Conservation (phyloP, 1,140 invertebrate species). For the fruit fly (Drosophila melanogaster) region DNA sequence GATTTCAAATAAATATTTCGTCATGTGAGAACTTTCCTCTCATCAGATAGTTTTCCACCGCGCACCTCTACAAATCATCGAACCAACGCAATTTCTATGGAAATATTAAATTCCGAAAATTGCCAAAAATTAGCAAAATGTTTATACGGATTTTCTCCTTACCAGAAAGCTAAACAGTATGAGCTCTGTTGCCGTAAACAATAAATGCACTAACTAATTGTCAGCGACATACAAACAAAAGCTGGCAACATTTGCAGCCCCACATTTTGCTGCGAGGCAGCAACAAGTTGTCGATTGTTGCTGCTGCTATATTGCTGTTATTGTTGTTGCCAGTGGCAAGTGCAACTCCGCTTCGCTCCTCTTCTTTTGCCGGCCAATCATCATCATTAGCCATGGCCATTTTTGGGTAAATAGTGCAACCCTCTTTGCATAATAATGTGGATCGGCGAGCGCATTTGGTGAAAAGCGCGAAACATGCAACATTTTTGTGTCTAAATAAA, state of each 20-base stretch:
- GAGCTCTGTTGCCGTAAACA: conserved; percentile 21
- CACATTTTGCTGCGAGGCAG: neutral
- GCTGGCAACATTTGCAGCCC: conserved; percentile 40
- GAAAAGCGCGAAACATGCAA: conserved; percentile 81
- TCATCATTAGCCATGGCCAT: conserved; percentile 81
- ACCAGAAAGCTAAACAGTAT: conserved; percentile 24
- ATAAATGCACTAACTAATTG: conserved; percentile 74
- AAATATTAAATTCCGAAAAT: conserved; percentile 5
- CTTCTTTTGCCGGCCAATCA: conserved; percentile 61
- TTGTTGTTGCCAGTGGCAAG: conserved; percentile 47
- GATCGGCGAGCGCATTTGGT: conserved; percentile 77
- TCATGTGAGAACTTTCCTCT: conserved; percentile 42
- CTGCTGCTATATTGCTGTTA: conserved; percentile 19
- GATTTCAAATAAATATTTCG: conserved; percentile 83
- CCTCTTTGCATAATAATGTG: conserved; percentile 83
- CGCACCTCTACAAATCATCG: conserved; percentile 8
- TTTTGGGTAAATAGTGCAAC: conserved; percentile 83
- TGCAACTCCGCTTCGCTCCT: conserved; percentile 32
- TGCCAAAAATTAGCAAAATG: conserved; percentile 7
- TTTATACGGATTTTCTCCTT: conserved; percentile 6
- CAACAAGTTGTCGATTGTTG: conserved; percentile 15
- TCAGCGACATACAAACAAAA: conserved; percentile 78
- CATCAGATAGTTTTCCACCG: conserved; percentile 7
- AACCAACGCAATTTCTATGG: neutral
- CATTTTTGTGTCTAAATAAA: conserved; percentile 82